Conservation (phyloP, 2,797 vertebrate species). For the Gallinago nigripennis region DNA sequence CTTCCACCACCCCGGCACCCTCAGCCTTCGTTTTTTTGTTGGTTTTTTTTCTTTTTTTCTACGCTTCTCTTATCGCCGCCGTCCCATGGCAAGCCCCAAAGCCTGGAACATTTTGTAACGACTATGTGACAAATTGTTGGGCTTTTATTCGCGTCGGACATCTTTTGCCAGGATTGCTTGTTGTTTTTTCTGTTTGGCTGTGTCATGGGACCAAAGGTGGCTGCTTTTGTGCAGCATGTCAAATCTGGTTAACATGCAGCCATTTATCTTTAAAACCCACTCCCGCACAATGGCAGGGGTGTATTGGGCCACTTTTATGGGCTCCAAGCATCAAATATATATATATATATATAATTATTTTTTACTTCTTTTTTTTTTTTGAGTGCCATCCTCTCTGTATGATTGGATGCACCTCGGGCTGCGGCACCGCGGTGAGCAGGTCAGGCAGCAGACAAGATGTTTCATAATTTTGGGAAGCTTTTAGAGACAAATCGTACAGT, state of each 20-base stretch:
- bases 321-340: conserved; percentile 61
- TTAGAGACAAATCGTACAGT: conserved; percentile 87
- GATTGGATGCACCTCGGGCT: conserved; percentile 32
- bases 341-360: neutral
- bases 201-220: conserved; percentile 92
- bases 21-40: neutral
- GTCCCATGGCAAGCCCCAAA: conserved; percentile 80
- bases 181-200: conserved; percentile 86
- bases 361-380: neutral
- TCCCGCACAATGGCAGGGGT: conserved; percentile 80
- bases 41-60: neutral
- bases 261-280: conserved; percentile 89
- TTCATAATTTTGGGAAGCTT: conserved; percentile 88
- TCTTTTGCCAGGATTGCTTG: conserved; percentile 82
- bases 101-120: conserved; percentile 82
- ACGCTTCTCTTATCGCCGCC: conserved; percentile 65
- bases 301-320: conserved; percentile 69
- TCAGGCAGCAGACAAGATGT: conserved; percentile 87
- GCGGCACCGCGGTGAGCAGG: conserved; percentile 76
- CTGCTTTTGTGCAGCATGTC: conserved; percentile 92
- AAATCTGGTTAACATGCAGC: conserved; percentile 93
- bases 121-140: conserved; percentile 85
- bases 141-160: conserved; percentile 80
- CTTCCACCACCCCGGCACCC: conserved; percentile 16
- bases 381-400: conserved; percentile 56